A percentile compares a stretch with the other conserved stretches of the same genome.
Conservation (phyloP, 1,140 invertebrate species). For the Lepidurus packardi region DNA sequence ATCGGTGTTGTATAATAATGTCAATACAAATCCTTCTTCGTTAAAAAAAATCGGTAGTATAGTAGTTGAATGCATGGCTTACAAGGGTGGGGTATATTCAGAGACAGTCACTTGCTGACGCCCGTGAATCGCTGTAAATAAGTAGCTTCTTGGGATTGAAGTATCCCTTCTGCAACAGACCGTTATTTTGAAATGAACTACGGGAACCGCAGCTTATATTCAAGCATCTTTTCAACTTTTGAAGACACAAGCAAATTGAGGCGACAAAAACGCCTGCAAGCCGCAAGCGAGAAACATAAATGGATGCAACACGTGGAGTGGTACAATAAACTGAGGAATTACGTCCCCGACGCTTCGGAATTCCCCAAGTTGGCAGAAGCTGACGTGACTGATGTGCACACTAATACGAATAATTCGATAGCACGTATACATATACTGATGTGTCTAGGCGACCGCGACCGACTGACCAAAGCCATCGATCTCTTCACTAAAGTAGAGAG, state of each 20-base stretch:
- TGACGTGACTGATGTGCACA: neutral
- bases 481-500: slow-evolving; percentile 1
- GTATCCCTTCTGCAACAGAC: neutral
- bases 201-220: neutral
- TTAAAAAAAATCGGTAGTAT: neutral
- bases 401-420: neutral
- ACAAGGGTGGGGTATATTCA: neutral
- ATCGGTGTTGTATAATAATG: neutral
- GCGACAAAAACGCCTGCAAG: neutral
- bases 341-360: neutral
- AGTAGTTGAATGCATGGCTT: neutral
- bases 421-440: neutral
- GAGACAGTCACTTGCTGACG: neutral
- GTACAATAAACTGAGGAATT: slow-evolving; percentile 1
- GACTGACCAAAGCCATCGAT: neutral
- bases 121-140: neutral
- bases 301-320: neutral
- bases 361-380: neutral
- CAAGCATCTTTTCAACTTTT: neutral
- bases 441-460: neutral
- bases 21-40: neutral
- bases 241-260: neutral
- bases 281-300: neutral
- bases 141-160: neutral
- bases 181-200: neutral